Conservation (phyloP, 2,797 vertebrate genomes). For the Erithacus rubecula region DNA sequence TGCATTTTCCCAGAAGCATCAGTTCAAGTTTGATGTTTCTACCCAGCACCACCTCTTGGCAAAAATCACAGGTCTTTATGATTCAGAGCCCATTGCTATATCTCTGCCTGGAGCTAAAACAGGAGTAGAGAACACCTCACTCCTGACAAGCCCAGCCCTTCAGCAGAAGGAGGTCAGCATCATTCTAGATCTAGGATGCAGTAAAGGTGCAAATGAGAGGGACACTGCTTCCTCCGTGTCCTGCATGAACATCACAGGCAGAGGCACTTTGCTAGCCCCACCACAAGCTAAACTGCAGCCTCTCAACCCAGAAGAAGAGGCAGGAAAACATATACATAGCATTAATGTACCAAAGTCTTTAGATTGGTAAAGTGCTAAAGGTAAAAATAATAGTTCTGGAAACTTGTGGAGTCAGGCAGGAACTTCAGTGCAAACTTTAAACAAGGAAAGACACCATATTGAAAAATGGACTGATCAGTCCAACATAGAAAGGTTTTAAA, state of each 20-base stretch:
- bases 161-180: background rate
- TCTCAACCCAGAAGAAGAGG: background rate
- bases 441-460: background rate
- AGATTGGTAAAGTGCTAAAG: background rate
- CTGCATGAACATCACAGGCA: background rate
- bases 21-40: background rate
- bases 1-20: background rate
- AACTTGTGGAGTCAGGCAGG: background rate
- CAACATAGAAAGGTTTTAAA: background rate
- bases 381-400: background rate
- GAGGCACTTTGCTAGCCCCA: background rate
- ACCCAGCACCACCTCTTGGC: background rate
- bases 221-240: background rate
- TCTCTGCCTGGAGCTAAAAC: background rate
- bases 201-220: background rate
- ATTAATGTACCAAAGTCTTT: background rate
- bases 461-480: background rate
- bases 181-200: background rate
- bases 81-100: background rate
- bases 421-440: background rate
- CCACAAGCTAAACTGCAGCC: background rate
- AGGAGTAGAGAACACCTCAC: background rate
- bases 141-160: background rate
- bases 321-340: background rate
- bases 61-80: background rate